Percentiles rank a stretch among this genome's conserved stretches.
phyloP scores from a whole-genome alignment of 1,140 invertebrate species.

The Apocrypta bakeri region DNA sequence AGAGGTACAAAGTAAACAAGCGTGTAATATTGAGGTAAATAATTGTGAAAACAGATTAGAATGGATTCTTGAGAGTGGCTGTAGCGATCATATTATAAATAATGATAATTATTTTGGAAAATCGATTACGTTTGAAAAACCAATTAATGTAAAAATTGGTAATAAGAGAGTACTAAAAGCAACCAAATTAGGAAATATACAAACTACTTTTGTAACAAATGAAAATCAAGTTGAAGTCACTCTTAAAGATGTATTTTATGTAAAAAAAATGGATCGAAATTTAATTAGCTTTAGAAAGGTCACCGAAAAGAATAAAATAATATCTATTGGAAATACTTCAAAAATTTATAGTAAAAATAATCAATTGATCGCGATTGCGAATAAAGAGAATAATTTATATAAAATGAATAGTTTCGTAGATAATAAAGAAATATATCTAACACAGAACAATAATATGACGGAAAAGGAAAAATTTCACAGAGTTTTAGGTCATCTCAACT shows the following conservation, averaged over 20 bases:
- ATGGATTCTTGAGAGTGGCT: slow-evolving; percentile 52
- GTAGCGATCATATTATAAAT: slow-evolving; percentile 53
- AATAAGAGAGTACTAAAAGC: slow-evolving; percentile 40
- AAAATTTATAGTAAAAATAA: slow-evolving; percentile 12
- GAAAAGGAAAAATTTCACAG: too few relatives aligned
- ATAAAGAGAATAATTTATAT: slow-evolving; percentile 21
- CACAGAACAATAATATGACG: background rate
- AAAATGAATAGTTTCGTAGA: background rate
- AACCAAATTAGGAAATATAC: too few relatives aligned
- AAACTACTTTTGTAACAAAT: too few relatives aligned
- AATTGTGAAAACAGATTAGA: slow-evolving; percentile 29
- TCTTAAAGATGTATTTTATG: too few relatives aligned
- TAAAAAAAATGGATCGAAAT: background rate
- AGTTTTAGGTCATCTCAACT: slow-evolving; percentile 2
- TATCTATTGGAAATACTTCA: background rate
- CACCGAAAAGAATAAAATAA: background rate
- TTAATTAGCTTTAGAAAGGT: slow-evolving; percentile 22
- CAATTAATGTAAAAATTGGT: slow-evolving; percentile 51
- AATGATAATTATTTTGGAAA: slow-evolving; percentile 48
- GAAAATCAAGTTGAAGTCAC: too few relatives aligned
- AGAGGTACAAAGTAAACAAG: slow-evolving; percentile 4
- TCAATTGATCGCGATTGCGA: slow-evolving; percentile 34
- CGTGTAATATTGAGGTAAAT: slow-evolving; percentile 48
- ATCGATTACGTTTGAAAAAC: slow-evolving; percentile 29
- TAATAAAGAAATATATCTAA: background rate